Base-by-base conservation (phyloP, 1,140 invertebrate species). In the Bursaphelenchus mucronatus region DNA sequence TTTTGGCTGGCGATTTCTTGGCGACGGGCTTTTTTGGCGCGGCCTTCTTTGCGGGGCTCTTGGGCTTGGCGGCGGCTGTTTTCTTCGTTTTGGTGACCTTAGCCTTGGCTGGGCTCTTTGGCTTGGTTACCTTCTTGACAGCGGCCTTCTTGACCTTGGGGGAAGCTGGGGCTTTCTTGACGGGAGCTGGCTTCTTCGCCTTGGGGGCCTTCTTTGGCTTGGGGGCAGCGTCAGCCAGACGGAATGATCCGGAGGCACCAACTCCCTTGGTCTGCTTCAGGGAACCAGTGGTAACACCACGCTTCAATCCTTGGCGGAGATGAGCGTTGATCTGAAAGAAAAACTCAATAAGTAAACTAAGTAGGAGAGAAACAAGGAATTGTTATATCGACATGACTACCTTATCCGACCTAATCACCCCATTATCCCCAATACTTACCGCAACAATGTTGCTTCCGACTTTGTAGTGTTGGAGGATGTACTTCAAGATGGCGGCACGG, bases 381-480 rank as follows among this genome's bases (percentile, higher is more conserved):
- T n/a, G 30, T 6, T 3, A 30, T 55, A 15, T n/a, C n/a, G n/a
- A 21, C 4, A 30, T 4, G 30, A n/a, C n/a, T 21, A 15, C n/a
- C n/a, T n/a, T n/a, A n/a, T 55, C 6, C 13, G 30, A 4, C n/a
- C 53, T 3, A 43, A 55, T 30, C 1, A 55, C 4, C 19, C 30
- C 30, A 30, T 30, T 55, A 55, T 6, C n/a, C 53, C 30, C 30
- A 5, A 41, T 61, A 30, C 30, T 30, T 30, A 30, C 30, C 41
- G 30, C 9, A 67, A 44, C n/a, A 41, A 70, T 51, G 56, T 82
- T 77, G 17, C 64, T 66, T 19, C 79, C 81, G 40, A 82, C 76
- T 46, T 79, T 83, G 77, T 77, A 82, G 72, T 81, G 81, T 30
- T 75, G 67, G 44, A 76, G 13, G 57, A 83, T 82, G 74, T 82